These are phyloP conservation scores for Odontomachus brunneus DNA, from an alignment of 1,140 invertebrate genomes.

Conservation along the genomic window DNA sequence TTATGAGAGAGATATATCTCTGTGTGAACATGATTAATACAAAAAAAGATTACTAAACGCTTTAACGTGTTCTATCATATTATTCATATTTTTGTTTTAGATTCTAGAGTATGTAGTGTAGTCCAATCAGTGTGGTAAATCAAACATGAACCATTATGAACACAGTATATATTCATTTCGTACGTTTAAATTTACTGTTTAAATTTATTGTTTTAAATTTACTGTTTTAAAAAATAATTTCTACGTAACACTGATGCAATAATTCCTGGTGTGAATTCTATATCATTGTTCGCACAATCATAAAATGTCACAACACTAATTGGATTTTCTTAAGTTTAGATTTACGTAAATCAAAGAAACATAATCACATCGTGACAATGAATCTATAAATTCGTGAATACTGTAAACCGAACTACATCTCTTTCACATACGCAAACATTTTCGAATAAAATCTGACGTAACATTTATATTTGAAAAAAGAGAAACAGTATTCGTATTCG, in stretches of 20 bases:
- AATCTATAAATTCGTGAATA: constrained; percentile 52
- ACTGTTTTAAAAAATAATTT: background rate
- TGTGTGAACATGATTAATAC: constrained; percentile 54
- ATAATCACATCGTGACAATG: background rate
- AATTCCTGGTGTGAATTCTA: constrained; percentile 1
- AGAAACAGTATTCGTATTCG: constrained; percentile 29
- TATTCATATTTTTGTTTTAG: constrained; percentile 50
- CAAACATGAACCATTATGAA: constrained; percentile 22
- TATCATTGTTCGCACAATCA: background rate
- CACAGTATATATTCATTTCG: constrained; percentile 31
- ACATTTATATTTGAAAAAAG: constrained; percentile 30
- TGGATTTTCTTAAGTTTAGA: constrained; percentile 17
- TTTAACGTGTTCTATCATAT: constrained; percentile 40
- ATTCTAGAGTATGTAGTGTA: constrained; percentile 34
- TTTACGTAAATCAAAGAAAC: constrained; percentile 54
- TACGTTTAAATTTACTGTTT: constrained; percentile 38
- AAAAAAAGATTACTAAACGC: constrained; percentile 42
- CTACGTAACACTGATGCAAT: background rate
- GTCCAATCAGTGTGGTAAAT: constrained; percentile 30
- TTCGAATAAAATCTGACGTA: constrained; percentile 40
- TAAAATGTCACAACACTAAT: constrained; percentile 3
- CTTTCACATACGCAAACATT: constrained; percentile 23
- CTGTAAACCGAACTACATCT: constrained; percentile 22
- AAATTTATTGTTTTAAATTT: no score
- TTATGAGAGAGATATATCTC: constrained; percentile 54